Percentiles rank a stretch among this genome's conserved stretches.
Evolutionary conservation across 2,888 invertebrate species (phyloP).

Genomic region (Watsonalla cultraria): DNA sequence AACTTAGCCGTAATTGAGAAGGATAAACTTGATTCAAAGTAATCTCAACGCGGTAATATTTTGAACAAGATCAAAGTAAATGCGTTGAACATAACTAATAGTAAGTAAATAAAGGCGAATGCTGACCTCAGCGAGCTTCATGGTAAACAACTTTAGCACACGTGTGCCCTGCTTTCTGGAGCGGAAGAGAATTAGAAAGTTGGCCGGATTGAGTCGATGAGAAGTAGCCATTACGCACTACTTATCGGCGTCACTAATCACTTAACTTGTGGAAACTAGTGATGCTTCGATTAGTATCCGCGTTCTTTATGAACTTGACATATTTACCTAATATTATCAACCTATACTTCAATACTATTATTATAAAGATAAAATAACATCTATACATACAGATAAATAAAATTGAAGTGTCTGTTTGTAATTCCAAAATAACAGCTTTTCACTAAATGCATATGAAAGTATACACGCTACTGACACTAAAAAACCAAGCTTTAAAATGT

Average conservation of each 20-base stretch:
- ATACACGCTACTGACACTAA: no score
- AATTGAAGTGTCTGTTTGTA: no score
- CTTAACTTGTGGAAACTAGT: background rate
- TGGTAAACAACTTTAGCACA: constrained; percentile 15
- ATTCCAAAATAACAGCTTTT: no score
- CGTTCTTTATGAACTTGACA: background rate
- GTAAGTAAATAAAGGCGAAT: constrained; percentile 8
- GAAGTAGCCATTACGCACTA: background rate
- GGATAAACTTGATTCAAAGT: no score
- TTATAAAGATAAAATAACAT: no score
- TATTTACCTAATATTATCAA: no score
- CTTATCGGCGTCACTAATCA: background rate
- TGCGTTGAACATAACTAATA: background rate
- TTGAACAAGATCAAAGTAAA: background rate
- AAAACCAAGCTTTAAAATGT: no score
- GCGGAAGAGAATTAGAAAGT: constrained; percentile 18
- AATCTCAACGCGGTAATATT: no score
- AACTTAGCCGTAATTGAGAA: no score
- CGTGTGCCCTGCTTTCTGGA: constrained; percentile 17
- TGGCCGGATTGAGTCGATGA: constrained; percentile 3
- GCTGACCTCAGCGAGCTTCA: constrained; percentile 9
- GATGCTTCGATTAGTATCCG: background rate
- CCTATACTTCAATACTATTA: no score
- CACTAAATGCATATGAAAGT: no score
- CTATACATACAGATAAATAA: no score